Evolutionary conservation across 1,140 invertebrate genomes (phyloP).

Genomic region (Sycophila sp.): DNA sequence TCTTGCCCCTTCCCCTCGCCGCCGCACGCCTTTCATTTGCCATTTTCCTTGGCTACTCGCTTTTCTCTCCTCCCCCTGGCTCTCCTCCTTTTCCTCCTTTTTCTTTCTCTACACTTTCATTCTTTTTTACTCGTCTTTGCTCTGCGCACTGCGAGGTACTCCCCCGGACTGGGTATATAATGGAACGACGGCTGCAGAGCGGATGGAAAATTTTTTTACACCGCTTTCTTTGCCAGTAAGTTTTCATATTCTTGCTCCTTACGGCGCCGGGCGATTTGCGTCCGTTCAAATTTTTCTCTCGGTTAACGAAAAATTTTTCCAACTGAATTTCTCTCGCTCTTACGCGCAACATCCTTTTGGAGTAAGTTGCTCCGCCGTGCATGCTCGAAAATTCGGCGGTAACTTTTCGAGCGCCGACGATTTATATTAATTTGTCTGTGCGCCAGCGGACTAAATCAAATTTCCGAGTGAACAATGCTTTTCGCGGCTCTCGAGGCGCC

Average conservation of each 20-base stretch:
- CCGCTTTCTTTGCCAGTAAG: background rate
- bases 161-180: background rate
- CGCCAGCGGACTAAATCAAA: conserved; percentile 11
- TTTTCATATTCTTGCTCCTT: conserved; percentile 14
- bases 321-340: too few relatives aligned
- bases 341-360: too few relatives aligned
- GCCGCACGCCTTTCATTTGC: conserved; percentile 42
- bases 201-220: background rate
- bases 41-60: conserved; percentile 1
- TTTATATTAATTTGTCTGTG: too few relatives aligned
- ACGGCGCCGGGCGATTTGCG: background rate
- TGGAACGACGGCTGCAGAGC: conserved; percentile 9
- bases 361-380: too few relatives aligned
- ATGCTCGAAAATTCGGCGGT: too few relatives aligned
- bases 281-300: too few relatives aligned
- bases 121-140: background rate
- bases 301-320: too few relatives aligned
- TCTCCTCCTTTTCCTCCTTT: conserved; percentile 3
- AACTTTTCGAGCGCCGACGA: too few relatives aligned
- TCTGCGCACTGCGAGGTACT: background rate
- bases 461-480: conserved; percentile 21
- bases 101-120: conserved; percentile 12
- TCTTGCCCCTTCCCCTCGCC: conserved; percentile 35
- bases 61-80: conserved; percentile 29
- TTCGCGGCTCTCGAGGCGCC: background rate